Conservation (phyloP, 2,797 vertebrate species). For the Catostomus latipinnis region DNA sequence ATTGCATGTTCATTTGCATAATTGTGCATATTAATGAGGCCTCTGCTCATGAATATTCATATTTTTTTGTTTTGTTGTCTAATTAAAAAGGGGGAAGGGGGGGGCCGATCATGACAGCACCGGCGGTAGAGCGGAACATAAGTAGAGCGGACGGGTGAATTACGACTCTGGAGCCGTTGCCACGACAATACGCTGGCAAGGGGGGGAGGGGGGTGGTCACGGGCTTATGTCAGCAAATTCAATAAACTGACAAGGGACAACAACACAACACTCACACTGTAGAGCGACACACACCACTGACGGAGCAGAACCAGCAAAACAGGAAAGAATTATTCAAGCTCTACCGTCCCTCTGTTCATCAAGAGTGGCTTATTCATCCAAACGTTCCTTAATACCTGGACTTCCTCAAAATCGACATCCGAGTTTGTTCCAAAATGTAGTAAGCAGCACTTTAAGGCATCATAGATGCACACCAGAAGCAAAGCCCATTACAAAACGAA, state of each 20-base stretch:
- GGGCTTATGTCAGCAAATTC: conserved; percentile 65
- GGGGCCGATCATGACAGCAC: conserved; percentile 75
- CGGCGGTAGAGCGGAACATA: conserved; percentile 77
- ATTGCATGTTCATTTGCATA: conserved; percentile 85
- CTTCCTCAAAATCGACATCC: conserved; percentile 40
- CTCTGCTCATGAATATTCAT: conserved; percentile 91
- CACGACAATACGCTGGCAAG: conserved; percentile 73
- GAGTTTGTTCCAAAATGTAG: neutral
- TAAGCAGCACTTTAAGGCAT: neutral
- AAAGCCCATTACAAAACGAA: too few species aligned
- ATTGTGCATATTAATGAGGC: conserved; percentile 85
- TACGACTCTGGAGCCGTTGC: conserved; percentile 73
- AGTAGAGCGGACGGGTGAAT: conserved; percentile 64
- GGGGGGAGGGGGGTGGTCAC: conserved; percentile 68
- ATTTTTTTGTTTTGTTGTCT: conserved; percentile 90
- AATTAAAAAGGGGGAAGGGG: conserved; percentile 82
- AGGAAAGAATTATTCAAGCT: conserved; percentile 55
- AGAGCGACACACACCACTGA: conserved; percentile 38
- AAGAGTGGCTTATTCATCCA: conserved; percentile 25
- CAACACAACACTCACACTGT: neutral
- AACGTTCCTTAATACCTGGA: conserved; percentile 43
- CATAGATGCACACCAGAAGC: neutral
- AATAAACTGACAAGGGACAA: conserved; percentile 33
- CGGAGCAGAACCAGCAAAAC: conserved; percentile 55
- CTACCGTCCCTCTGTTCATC: conserved; percentile 24